phyloP scores from a whole-genome alignment of 92 coral and sea anemone genomes.

The Actinernus sp. region DNA sequence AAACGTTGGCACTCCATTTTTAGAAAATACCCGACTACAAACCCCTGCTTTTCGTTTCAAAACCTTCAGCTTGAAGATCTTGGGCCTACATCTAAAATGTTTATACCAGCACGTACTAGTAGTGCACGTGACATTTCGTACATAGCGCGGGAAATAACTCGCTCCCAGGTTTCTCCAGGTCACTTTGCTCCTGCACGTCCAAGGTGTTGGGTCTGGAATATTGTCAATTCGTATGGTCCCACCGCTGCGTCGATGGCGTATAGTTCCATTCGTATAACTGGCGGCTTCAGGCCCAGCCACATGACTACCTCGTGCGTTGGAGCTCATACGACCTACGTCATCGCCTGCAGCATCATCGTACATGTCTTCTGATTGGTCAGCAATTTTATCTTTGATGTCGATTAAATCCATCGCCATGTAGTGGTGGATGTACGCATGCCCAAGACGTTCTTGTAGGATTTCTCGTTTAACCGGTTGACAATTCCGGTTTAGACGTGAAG shows the following conservation, averaged over 20 bases:
- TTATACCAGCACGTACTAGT: slow-evolving; percentile 60
- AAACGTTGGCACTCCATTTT: slow-evolving; percentile 51
- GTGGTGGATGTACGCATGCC: slow-evolving; percentile 58
- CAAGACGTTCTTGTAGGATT: slow-evolving; percentile 54
- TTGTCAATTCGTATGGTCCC: slow-evolving; percentile 1
- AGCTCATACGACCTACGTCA: neutral
- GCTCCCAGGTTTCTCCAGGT: slow-evolving; percentile 61
- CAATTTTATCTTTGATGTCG: slow-evolving; percentile 12
- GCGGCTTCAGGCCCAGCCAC: slow-evolving; percentile 2
- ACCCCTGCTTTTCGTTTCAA: slow-evolving; percentile 61
- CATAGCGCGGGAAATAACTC: slow-evolving; percentile 67
- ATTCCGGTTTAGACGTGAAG: slow-evolving; percentile 4
- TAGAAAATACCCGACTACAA: slow-evolving; percentile 42
- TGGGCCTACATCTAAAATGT: slow-evolving; percentile 67
- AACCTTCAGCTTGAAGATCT: slow-evolving; percentile 48
- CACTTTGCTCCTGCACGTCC: slow-evolving; percentile 72
- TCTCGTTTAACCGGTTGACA: slow-evolving; percentile 79
- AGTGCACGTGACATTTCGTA: slow-evolving; percentile 59
- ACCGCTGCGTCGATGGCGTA: slow-evolving; percentile 13
- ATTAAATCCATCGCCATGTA: slow-evolving; percentile 73
- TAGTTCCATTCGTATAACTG: slow-evolving; percentile 16
- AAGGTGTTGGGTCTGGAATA: slow-evolving; percentile 49
- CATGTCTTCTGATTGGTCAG: slow-evolving; percentile 24
- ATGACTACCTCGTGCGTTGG: neutral
- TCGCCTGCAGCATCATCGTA: neutral